Base-by-base conservation (phyloP, 1,140 invertebrate species). In the Xylocopa sonorina region DNA sequence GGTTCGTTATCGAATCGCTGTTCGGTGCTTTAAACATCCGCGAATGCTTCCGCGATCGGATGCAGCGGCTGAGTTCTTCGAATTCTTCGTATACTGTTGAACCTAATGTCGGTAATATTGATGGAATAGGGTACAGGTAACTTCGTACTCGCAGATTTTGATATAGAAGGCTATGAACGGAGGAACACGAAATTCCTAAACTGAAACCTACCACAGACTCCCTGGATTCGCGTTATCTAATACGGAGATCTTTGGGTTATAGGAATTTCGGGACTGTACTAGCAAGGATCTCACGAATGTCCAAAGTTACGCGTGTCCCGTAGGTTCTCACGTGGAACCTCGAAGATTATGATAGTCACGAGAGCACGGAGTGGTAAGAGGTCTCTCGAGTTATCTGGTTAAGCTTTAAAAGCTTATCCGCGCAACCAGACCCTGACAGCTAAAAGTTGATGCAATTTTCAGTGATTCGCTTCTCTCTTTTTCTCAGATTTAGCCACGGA, bases 301-400 rank as follows among this genome's bases (percentile, higher is more conserved):
- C 21, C n/a, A 12, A 67, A 67, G 46, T 67, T 67, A 51, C 21
- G 29, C 27, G 24, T 34, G 64, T 34, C n/a, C 46, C 18, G n/a
- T 10, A 51, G 46, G n/a, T n/a, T n/a, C 29, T 48, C 32, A n/a
- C 46, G 1, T 24, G 46, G 12, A n/a, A 4, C 2, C 21, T 24
- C 34, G n/a, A n/a, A 58, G 27, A 34, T 58, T 58, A 27, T 24
- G 53, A 29, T 29, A 55, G 24, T 29, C 12, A 27, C 24, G 24
- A 10, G 53, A 27, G 29, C n/a, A 3, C 7, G 12, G 43, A 46
- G 9, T 3, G 3, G 38, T 38, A 3, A 38, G 38, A 38, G 9
- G 3, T 4, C 38, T 38, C 38, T 38, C 38, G 9, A 38, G 38
- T 38, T 38, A 38, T 38, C 3, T 3, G 38, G 38, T 9, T 38